Percentiles rank a stretch among this genome's conserved stretches.
phyloP scores from a whole-genome alignment of 1,140 invertebrate genomes.

The Caerostris extrusa region DNA sequence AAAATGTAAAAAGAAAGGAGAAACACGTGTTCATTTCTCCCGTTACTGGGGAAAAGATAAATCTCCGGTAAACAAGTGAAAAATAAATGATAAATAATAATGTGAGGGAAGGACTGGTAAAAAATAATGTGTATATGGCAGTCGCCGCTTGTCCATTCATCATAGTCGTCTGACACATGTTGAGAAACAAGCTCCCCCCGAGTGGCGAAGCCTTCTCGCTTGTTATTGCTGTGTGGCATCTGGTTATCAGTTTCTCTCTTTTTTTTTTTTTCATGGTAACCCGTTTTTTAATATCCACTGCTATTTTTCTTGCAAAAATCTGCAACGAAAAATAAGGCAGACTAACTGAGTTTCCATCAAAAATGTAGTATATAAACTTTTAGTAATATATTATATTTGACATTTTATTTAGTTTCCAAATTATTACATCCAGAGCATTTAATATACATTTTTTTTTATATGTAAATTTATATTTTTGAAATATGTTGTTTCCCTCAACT shows the following conservation, averaged over 20 bases:
- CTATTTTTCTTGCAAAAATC: not conserved
- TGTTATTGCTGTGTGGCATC: not conserved
- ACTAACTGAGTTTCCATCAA: too few species aligned
- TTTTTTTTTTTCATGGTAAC: not conserved
- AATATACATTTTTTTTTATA: too few species aligned
- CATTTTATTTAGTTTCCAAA: too few species aligned
- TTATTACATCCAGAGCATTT: too few species aligned
- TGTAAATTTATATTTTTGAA: too few species aligned
- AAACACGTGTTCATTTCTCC: slow-evolving; percentile 66
- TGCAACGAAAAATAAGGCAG: too few species aligned
- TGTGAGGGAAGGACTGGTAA: not conserved
- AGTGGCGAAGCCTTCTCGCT: not conserved
- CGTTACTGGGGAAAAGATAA: slow-evolving; percentile 37
- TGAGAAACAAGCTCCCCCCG: slow-evolving; percentile 43
- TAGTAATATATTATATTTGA: too few species aligned
- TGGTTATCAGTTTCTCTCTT: slow-evolving; percentile 17
- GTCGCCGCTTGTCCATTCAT: slow-evolving; percentile 47
- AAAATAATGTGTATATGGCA: slow-evolving; percentile 33
- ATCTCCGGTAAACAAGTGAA: slow-evolving; percentile 41
- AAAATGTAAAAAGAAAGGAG: slow-evolving; percentile 18
- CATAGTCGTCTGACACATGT: slow-evolving; percentile 36
- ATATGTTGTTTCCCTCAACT: too few species aligned
- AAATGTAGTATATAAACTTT: too few species aligned
- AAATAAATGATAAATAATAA: not conserved
- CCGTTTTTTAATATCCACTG: not conserved